Evolutionary conservation across 2,888 invertebrate genomes (phyloP).

Genomic region (Ochropleura leucogaster): DNA sequence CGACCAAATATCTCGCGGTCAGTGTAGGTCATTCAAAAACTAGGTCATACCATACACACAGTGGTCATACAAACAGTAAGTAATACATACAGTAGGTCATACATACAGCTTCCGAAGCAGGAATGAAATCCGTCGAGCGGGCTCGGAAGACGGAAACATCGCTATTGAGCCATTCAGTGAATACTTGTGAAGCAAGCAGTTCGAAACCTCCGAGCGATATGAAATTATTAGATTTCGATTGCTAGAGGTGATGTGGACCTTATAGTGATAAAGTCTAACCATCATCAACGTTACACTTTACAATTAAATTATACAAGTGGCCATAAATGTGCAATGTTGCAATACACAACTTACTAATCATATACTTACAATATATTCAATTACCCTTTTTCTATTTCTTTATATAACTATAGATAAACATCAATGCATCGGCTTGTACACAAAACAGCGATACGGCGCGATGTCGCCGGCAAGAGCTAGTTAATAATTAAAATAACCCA

Average conservation of each 20-base stretch:
- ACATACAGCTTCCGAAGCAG: background rate
- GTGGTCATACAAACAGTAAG: constrained; percentile 11
- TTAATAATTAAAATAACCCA: background rate
- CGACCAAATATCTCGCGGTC: constrained; percentile 11
- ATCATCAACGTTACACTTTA: background rate
- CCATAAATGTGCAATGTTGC: no score
- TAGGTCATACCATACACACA: background rate
- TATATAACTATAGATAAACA: background rate
- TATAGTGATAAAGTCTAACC: background rate
- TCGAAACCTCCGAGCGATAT: background rate
- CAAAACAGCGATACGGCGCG: no score
- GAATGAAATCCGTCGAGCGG: constrained; percentile 18
- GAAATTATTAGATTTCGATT: background rate
- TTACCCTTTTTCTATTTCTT: background rate
- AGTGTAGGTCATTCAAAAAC: constrained; percentile 20
- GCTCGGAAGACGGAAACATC: constrained; percentile 40
- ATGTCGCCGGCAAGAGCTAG: no score
- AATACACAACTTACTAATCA: background rate
- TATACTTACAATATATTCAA: background rate
- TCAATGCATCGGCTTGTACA: no score
- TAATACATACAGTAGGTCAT: background rate
- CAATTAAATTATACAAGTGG: background rate
- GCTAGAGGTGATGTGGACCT: no score
- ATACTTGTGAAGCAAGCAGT: constrained; percentile 32
- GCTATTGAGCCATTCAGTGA: background rate